Percentiles rank a stretch among this genome's conserved stretches.
Conservation (phyloP, 2,113 vertebrate genomes). For the Lophotis ruficrista region DNA sequence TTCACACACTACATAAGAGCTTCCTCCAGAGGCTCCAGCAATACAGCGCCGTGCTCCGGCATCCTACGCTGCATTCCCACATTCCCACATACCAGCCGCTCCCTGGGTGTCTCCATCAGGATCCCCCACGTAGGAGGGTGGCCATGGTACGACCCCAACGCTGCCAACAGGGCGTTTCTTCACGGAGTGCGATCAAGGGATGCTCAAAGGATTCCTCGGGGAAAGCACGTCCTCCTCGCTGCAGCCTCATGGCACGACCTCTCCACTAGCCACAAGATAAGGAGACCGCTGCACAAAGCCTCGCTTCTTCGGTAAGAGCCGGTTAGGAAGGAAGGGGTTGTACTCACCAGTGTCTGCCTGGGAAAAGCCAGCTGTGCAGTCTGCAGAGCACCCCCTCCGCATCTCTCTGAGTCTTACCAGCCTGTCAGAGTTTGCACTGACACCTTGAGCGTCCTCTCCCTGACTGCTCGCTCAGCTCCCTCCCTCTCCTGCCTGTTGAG, state of each 20-base stretch:
- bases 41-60: neutral
- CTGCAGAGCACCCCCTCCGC: neutral
- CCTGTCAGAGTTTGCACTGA: neutral
- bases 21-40: neutral
- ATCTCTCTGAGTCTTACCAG: neutral
- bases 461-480: neutral
- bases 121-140: neutral
- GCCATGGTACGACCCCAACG: rapidly evolving
- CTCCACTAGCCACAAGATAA: neutral
- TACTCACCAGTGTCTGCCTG: rapidly evolving
- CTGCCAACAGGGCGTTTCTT: neutral
- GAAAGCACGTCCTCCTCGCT: neutral
- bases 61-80: neutral
- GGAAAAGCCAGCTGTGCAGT: rapidly evolving
- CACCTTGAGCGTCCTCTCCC: neutral
- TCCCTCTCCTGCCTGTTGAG: neutral
- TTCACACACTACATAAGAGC: neutral
- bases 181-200: neutral
- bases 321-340: neutral
- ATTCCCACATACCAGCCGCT: neutral
- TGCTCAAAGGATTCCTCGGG: rapidly evolving
- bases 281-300: neutral
- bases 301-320: neutral
- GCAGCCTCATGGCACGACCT: rapidly evolving
- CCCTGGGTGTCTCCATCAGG: rapidly evolving